phyloP scores from a whole-genome alignment of 2,888 invertebrate species.

The Caenorhabditis angaria region DNA sequence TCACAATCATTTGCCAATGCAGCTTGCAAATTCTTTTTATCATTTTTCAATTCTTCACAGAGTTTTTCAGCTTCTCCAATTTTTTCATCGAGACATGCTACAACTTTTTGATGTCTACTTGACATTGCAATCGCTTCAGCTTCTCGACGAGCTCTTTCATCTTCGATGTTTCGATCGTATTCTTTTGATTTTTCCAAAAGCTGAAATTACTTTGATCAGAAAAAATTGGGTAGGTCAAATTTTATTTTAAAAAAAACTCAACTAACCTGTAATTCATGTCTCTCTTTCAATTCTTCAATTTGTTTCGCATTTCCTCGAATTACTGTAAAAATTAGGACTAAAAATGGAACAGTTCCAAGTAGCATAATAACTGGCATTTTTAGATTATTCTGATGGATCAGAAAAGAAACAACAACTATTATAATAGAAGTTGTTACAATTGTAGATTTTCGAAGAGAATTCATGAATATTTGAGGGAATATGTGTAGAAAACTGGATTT shows the following conservation, averaged over 20 bases:
- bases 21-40: constrained; percentile 52
- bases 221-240: neutral
- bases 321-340: constrained; percentile 58
- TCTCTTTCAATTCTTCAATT: constrained; percentile 38
- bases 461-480: too few relatives aligned
- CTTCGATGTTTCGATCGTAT: constrained; percentile 42
- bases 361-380: neutral
- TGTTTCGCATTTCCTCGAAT: constrained; percentile 44
- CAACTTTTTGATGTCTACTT: constrained; percentile 49
- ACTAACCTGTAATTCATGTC: constrained; percentile 52
- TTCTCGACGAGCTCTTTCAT: constrained; percentile 44
- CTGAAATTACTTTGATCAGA: constrained; percentile 23
- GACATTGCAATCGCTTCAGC: constrained; percentile 48
- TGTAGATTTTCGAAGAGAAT: neutral
- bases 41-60: constrained; percentile 45
- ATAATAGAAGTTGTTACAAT: neutral
- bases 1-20: constrained; percentile 56
- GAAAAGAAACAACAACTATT: neutral
- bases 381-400: neutral
- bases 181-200: constrained; percentile 44
- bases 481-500: constrained; percentile 8
- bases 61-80: constrained; percentile 49
- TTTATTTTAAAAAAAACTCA: constrained; percentile 7
- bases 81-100: constrained; percentile 49
- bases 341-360: constrained; percentile 41